Conservation (phyloP, 2,797 vertebrate genomes). For the Gallirallus australis region DNA sequence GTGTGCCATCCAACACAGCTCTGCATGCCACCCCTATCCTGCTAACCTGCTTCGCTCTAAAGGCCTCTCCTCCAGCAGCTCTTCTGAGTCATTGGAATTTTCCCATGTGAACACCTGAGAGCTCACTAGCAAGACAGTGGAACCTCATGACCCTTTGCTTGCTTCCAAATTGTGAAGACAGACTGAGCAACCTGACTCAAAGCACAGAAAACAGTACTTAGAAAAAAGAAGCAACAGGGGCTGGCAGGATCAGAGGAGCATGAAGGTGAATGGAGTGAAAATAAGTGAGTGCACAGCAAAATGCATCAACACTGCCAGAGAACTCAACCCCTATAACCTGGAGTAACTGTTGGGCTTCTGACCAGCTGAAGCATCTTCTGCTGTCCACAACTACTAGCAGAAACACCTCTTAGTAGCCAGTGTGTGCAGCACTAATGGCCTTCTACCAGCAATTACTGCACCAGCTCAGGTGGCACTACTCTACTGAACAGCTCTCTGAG, state of each 20-base stretch:
- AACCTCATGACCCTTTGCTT: not conserved
- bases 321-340: not conserved
- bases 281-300: not conserved
- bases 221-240: not conserved
- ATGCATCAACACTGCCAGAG: not conserved
- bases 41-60: not conserved
- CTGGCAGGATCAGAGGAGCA: not conserved
- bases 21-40: fast-evolving
- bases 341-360: not conserved
- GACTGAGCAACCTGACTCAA: not conserved
- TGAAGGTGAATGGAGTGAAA: not conserved
- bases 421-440: not conserved
- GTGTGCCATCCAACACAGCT: not conserved
- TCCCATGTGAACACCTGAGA: not conserved
- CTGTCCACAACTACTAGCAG: not conserved
- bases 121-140: not conserved
- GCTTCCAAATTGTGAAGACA: not conserved
- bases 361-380: not conserved
- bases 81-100: not conserved
- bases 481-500: not conserved
- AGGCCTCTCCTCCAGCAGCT: not conserved
- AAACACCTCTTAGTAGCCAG: not conserved
- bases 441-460: not conserved
- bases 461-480: not conserved
- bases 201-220: not conserved